Evolutionary conservation across 2,113 vertebrate species (phyloP), one percentile per base, ranked within the genome.

Genomic region (Nycticebus coucang): DNA sequence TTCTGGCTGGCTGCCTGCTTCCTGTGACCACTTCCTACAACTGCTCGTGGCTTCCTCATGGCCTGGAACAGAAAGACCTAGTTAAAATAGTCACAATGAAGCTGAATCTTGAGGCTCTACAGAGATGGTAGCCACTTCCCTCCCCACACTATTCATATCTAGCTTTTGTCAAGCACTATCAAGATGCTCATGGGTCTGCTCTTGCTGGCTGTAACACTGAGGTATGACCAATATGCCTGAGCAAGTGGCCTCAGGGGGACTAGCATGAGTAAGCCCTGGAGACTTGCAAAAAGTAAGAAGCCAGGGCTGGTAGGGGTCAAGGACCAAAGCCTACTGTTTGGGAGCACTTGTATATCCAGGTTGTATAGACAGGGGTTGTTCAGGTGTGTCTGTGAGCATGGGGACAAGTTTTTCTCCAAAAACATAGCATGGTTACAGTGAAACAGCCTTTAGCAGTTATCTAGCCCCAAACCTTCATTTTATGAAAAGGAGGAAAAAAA

Each of bases 21-120:
- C 92, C 50, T 41, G 59, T 2, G 59, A 83, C 71, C 62, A 82
- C 79, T 26, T 37, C 53, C 53, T 3, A 79, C 53, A 33, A 85
- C 87, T 33, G 84, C 50, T 57, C 60, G 97, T 3, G 78, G 85
- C 45, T 92, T 97, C 94, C 86, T 95, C 98, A 98, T 98, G 11
- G 14, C 11, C 93, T 95, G 19, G 35, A 89, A 94, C 2, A 77
- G 41, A 95, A 60, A 77, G 69, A 53, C 3, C 60, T 74, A 66
- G 71, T 35, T 66, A 78, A 74, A 92, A 59, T 22, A 37, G 77
- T 60, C 72, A 86, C 37, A 45, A 12, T 26, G 87, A 86, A 41
- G 75, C 83, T 91, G 24, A 91, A 60, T 41, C 37, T 66, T 66
- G 41, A 26, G 41, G 45, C 17, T 53, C 74, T 74, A 0, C 55